phyloP scores from a whole-genome alignment of 2,888 invertebrate species.

The Amaurobius ferox region DNA sequence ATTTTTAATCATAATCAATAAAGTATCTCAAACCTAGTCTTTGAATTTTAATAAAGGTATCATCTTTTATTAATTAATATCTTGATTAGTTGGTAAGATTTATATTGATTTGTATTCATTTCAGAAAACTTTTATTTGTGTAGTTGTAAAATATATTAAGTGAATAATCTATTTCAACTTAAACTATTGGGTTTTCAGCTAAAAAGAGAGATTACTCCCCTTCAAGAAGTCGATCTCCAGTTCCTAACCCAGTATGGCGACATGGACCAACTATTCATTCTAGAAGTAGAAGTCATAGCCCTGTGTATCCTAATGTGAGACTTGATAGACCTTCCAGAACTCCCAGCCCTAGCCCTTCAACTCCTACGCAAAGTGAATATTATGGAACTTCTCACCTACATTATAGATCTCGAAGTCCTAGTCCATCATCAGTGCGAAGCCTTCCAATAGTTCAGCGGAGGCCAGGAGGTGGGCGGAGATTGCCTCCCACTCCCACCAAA shows the following conservation, averaged over 20 bases:
- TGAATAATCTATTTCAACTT: too few relatives aligned
- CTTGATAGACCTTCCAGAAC: slow-evolving; percentile 84
- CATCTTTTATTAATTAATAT: too few relatives aligned
- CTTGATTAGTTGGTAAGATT: too few relatives aligned
- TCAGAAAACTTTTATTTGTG: too few relatives aligned
- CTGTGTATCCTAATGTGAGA: slow-evolving; percentile 75
- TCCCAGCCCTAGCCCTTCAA: slow-evolving; percentile 81
- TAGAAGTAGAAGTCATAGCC: slow-evolving; percentile 62
- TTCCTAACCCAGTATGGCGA: slow-evolving; percentile 44
- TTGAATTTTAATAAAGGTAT: too few relatives aligned
- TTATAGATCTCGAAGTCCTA: slow-evolving; percentile 79
- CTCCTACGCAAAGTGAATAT: slow-evolving; percentile 74
- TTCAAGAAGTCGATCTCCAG: slow-evolving; percentile 54
- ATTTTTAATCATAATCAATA: too few relatives aligned
- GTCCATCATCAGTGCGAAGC: slow-evolving; percentile 75
- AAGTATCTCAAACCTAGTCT: too few relatives aligned
- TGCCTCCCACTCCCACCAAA: slow-evolving; percentile 94
- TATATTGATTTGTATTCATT: too few relatives aligned
- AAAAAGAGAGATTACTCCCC: slow-evolving; percentile 56
- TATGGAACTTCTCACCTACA: slow-evolving; percentile 79
- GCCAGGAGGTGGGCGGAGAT: slow-evolving; percentile 80
- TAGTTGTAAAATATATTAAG: too few relatives aligned
- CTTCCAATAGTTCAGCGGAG: slow-evolving; percentile 67
- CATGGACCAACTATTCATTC: slow-evolving; percentile 28
- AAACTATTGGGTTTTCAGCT: too few relatives aligned